Conservation (phyloP, 2,888 invertebrate species). For the Campoletis raptor region DNA sequence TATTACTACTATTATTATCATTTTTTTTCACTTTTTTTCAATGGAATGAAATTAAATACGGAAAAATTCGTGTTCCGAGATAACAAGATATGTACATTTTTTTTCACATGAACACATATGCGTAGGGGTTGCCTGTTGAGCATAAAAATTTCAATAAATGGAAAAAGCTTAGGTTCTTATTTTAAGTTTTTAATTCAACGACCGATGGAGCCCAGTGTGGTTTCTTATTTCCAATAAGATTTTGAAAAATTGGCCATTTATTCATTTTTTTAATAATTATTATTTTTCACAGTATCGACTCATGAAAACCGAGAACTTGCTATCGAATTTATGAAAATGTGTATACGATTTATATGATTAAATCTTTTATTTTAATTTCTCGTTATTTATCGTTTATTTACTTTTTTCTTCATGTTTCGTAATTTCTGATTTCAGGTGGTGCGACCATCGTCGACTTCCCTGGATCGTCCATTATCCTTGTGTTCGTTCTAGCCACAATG, state of each 20-base stretch:
- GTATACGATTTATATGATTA: background rate
- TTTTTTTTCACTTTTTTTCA: background rate
- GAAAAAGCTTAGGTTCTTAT: background rate
- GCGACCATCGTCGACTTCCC: slow-evolving; percentile 46
- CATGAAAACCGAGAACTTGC: background rate
- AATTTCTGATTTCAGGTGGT: slow-evolving; percentile 67
- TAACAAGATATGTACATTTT: background rate
- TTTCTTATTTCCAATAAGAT: background rate
- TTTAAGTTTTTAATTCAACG: background rate
- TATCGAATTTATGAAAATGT: background rate
- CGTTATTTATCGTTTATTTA: no score
- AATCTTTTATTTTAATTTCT: background rate
- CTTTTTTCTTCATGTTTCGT: slow-evolving; percentile 14
- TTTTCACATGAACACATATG: background rate
- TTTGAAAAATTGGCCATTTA: background rate
- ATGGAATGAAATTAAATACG: slow-evolving; percentile 19
- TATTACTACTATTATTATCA: background rate
- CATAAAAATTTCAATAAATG: slow-evolving; percentile 6
- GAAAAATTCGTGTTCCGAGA: background rate
- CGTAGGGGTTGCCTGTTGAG: background rate
- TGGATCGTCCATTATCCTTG: slow-evolving; percentile 65
- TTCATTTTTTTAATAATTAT: background rate
- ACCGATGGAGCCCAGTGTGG: background rate
- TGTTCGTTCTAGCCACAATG: slow-evolving; percentile 50
- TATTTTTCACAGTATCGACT: background rate